Evolutionary conservation across 2,797 vertebrate genomes (phyloP).

Genomic region (Trematomus bernacchii): DNA sequence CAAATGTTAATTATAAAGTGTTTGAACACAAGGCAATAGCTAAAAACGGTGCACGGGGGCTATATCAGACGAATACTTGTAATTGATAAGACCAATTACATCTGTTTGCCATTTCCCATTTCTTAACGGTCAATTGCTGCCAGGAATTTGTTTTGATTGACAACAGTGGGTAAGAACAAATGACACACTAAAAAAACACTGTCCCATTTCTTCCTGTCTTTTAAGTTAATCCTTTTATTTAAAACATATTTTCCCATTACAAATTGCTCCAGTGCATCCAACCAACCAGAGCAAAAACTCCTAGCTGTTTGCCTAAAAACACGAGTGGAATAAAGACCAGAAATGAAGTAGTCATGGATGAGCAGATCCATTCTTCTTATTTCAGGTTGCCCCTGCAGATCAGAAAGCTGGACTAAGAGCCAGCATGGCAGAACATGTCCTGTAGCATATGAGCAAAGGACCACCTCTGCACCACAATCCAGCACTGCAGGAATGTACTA

Average conservation of each 20-base stretch:
- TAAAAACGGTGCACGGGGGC: background rate
- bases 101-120: background rate
- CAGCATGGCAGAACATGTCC: slow-evolving; percentile 9
- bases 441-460: slow-evolving; percentile 24
- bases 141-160: background rate
- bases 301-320: background rate
- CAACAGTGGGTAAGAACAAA: background rate
- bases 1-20: background rate
- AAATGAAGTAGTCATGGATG: slow-evolving; percentile 22
- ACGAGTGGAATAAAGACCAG: slow-evolving; percentile 13
- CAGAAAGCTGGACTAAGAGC: slow-evolving; percentile 21
- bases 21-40: background rate
- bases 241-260: background rate
- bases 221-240: no score
- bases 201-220: background rate
- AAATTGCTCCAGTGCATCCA: background rate
- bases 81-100: background rate
- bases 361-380: slow-evolving; percentile 21
- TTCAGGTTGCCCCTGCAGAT: slow-evolving; percentile 29
- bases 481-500: slow-evolving; percentile 5
- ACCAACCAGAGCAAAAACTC: slow-evolving; percentile 1
- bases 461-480: slow-evolving; percentile 25
- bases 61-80: background rate
- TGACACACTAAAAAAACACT: background rate
- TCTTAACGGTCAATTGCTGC: background rate